A percentile compares a stretch with the other conserved stretches of the same genome.
Evolutionary conservation across 64 coral and sea anemone species (phyloP).

Genomic region (Acropora yongei): DNA sequence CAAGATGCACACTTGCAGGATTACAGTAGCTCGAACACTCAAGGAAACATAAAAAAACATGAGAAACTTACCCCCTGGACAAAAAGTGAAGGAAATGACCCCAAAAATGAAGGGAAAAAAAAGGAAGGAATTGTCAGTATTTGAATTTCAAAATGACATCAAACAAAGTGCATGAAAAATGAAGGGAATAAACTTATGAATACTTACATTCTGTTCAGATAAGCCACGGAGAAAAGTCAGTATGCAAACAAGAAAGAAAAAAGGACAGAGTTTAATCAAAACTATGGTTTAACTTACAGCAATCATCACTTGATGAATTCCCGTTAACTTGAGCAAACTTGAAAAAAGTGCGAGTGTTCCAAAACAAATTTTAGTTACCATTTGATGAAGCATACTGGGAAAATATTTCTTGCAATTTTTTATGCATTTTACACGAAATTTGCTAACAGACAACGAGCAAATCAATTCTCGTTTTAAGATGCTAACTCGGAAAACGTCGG

Average conservation of each 20-base stretch:
- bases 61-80: not conserved
- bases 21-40: no score
- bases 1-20: no score
- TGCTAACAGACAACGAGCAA: no score
- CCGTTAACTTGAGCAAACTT: no score
- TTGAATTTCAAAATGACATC: not conserved
- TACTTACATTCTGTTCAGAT: slow-evolving; percentile 86
- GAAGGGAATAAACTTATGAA: not conserved
- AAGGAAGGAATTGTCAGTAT: not conserved
- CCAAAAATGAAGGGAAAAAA: not conserved
- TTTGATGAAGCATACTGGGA: no score
- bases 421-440: no score
- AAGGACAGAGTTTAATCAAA: not conserved
- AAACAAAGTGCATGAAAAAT: not conserved
- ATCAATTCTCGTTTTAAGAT: no score
- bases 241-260: not conserved
- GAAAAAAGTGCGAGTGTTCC: no score
- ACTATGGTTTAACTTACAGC: not conserved
- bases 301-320: no score
- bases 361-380: no score
- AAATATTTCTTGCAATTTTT: no score
- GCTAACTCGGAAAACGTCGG: no score
- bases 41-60: not conserved
- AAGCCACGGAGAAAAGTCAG: not conserved
- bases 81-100: not conserved